phyloP scores from a whole-genome alignment of 2,113 vertebrate genomes.

The Melanostigma gelatinosum region DNA sequence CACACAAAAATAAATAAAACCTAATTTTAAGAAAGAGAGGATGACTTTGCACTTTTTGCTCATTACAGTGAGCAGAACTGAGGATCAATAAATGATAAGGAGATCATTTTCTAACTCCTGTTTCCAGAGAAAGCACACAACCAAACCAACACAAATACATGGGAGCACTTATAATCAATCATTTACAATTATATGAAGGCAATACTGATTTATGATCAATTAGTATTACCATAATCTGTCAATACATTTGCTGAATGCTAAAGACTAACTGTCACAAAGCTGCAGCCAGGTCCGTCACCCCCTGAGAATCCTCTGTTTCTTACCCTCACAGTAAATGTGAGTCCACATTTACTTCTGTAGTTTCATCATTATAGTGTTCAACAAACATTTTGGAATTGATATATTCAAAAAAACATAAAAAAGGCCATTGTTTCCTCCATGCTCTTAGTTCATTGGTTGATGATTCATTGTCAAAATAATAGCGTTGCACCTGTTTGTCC shows the following conservation, averaged over 20 bases:
- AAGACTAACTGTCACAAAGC: not conserved
- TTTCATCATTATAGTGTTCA: not conserved
- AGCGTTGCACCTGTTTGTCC: not conserved
- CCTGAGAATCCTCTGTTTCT: constrained; percentile 25
- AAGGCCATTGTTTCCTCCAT: not conserved
- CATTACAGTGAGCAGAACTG: not conserved
- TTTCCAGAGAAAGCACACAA: not conserved
- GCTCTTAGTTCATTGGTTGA: too few relatives aligned
- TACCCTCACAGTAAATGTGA: not conserved
- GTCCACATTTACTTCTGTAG: not conserved
- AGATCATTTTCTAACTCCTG: not conserved
- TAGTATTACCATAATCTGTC: not conserved
- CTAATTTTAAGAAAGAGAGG: not conserved
- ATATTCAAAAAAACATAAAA: not conserved
- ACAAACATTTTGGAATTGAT: not conserved
- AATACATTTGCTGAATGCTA: not conserved
- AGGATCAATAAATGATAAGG: not conserved
- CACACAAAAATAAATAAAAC: not conserved
- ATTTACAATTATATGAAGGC: not conserved
- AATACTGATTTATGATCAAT: not conserved
- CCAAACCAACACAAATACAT: not conserved
- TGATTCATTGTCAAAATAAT: not conserved
- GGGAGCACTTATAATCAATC: not conserved
- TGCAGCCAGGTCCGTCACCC: not conserved
- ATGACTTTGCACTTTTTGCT: not conserved